Base-by-base conservation (phyloP, 2,113 vertebrate species). In the Clarias batrachus region DNA sequence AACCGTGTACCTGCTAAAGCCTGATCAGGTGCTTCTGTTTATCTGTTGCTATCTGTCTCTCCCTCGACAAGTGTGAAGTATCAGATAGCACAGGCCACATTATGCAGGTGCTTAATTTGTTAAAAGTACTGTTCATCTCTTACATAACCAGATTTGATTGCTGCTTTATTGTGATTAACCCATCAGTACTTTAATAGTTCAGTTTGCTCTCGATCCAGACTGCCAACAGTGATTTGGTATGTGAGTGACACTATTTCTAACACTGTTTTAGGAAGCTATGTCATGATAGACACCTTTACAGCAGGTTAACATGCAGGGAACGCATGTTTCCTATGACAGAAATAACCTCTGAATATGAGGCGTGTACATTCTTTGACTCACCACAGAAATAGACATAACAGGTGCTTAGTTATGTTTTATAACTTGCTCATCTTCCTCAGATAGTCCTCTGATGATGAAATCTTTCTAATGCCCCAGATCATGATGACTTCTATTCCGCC, bases 21-120 rank as follows among this genome's bases (percentile, higher is more conserved):
- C 14, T 25, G 41, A 56, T 65, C n/a, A 23, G 27, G 27, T 70
- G 21, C 62, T 54, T 74, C 66, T 84, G 63, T 88, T 70, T 81
- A 59, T 82, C 79, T 60, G 60, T 71, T 62, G 62, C 85, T 85
- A 83, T 88, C 87, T 79, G 84, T 79, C 33, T 73, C 79, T 82
- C 80, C 33, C 63, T 60, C n/a, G 9, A 65, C 37, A 81, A 70
- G 82, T 54, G 54, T 62, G 62, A 77, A 52, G 83, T 85, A 84
- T 85, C 84, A 27, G 79, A 88, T 85, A 88, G 79, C 79, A 23
- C 59, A 59, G 79, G 59, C 77, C 84, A 70, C 48, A 27, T 25
- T 79, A 77, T 52, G 68, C 79, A 82, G 79, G 70, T 85, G 83
- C 62, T 85, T 85, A n/a, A 82, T 57, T 41, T 33, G 59, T 30